Evolutionary conservation across 2,888 invertebrate genomes (phyloP), one percentile per base, ranked within the genome.

Genomic region (Lycaena phlaeas): DNA sequence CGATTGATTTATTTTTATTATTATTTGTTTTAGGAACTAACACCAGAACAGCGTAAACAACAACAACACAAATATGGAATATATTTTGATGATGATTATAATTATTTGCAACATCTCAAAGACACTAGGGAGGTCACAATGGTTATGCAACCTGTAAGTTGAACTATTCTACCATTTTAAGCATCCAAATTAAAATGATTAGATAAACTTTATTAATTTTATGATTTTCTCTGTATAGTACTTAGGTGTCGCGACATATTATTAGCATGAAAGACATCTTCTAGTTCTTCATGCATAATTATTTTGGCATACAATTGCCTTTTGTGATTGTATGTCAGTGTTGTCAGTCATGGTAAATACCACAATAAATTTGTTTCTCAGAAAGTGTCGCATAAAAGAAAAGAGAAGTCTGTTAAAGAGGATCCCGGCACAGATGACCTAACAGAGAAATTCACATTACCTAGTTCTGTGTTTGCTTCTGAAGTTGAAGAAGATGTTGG

Each of bases 61-160:
- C 91, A 94, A 53, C 92, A 93, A 58, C 79, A 87, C 10, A 95
- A 96, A 66, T 97, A 89, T 86, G 98, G 97, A 1, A 90, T 98
- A 45, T 95, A 91, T 65, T 98, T 90, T 68, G 97, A 97, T 57
- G 97, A 98, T 74, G 95, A 97, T 54, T 97, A 96, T 69, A 91
- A 98, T 67, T 98, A 98, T 64, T 73, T 98, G 50, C 95, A 98
- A 68, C 97, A 98, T 86, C 86, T 98, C 42, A 88, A 88, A 55
- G 90, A 91, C 47, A 82, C 86, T 0, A 75, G 74, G 52, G 85
- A 86, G 50, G 75, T 87, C 46, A 77, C 84, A 1, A 65, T 87
- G 46, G 86, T 88, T 42, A 81, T 89, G 75, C 86, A 86, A 46
- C 86, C 57, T 14, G 79, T 82, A 52, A 71, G 79, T 57, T 5